phyloP scores from a whole-genome alignment of 2,113 vertebrate species.

The Garra rufa region DNA sequence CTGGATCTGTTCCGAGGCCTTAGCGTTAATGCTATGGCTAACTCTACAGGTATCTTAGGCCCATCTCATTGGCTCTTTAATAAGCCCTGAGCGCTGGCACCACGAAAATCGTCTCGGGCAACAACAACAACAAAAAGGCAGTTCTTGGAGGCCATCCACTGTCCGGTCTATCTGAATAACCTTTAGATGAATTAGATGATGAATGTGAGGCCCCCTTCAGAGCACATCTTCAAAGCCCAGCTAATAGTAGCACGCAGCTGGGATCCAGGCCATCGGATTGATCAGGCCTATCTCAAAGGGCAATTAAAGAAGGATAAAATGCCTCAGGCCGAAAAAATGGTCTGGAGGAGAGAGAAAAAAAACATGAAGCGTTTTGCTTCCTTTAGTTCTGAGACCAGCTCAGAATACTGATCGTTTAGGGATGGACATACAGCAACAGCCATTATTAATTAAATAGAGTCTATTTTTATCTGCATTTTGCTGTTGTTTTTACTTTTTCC shows the following conservation, averaged over 20 bases:
- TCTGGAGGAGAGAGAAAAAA: slow-evolving; percentile 24
- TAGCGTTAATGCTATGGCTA: not conserved
- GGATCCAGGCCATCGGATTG: slow-evolving; percentile 59
- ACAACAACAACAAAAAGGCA: slow-evolving; percentile 25
- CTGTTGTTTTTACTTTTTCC: not conserved
- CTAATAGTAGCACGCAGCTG: slow-evolving; percentile 54
- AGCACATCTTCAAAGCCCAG: slow-evolving; percentile 61
- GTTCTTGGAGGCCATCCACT: slow-evolving; percentile 41
- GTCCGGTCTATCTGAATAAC: slow-evolving; percentile 65
- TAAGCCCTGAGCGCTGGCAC: slow-evolving; percentile 29
- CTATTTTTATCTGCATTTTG: slow-evolving; percentile 20
- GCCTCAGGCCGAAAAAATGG: slow-evolving; percentile 53
- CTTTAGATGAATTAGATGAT: slow-evolving; percentile 67
- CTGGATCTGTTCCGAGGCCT: slow-evolving; percentile 33
- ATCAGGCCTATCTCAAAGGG: slow-evolving; percentile 65
- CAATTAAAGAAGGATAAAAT: slow-evolving; percentile 63
- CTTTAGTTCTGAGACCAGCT: slow-evolving; percentile 17
- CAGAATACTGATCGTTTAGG: slow-evolving; percentile 45
- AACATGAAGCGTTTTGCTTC: slow-evolving; percentile 41
- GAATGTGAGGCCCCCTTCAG: slow-evolving; percentile 53
- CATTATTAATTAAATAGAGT: slow-evolving; percentile 18
- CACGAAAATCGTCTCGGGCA: slow-evolving; percentile 5
- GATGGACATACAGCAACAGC: slow-evolving; percentile 2
- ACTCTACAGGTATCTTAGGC: slow-evolving; percentile 20
- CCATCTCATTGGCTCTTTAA: slow-evolving; percentile 57